Evolutionary conservation across 2,113 vertebrate genomes (phyloP), one percentile per base, ranked within the genome.

Genomic region (Anseranas semipalmata): DNA sequence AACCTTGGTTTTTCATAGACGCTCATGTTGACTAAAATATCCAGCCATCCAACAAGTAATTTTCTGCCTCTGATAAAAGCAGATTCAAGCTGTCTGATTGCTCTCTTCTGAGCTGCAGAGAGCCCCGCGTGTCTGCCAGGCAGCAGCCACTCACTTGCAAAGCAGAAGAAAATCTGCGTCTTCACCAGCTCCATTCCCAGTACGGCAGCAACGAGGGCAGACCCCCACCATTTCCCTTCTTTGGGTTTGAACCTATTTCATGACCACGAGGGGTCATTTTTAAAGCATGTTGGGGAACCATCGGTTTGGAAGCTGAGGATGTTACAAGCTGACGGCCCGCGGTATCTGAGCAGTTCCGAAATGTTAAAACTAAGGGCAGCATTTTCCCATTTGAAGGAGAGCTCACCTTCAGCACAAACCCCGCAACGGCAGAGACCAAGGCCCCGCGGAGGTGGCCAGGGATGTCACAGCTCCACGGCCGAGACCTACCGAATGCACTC

Each of bases 61-160:
- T 95, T 93, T 92, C 92, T 93, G 90, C 93, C 88, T 94, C 83
- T 88, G 92, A 96, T 90, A 94, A 93, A 88, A 90, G 83, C 79
- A 80, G 63, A 95, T 88, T 93, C 72, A 84, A 96, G 91, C 93
- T 96, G 95, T 93, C 90, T 96, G 96, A 95, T 78, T 96, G 93
- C 90, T 95, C 90, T 90, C 52, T 95, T 94, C 76, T 73, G 89
- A 83, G 95, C 62, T 77, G 90, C 95, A 78, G 50, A 94, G 82
- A 90, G 80, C n/a, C 88, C 90, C 48, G 72, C 87, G 76, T 93
- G 95, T 96, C 95, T 94, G 89, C 74, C 94, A 90, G 73, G 78
- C 90, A 79, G 82, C 77, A 96, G 89, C 92, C 72, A 55, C 92
- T 88, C 59, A 15, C 60, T 95, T 89, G 68, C 73, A 92, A 96